Conservation (phyloP, 2,113 vertebrate species). For the Mesoclemmys tuberculata region DNA sequence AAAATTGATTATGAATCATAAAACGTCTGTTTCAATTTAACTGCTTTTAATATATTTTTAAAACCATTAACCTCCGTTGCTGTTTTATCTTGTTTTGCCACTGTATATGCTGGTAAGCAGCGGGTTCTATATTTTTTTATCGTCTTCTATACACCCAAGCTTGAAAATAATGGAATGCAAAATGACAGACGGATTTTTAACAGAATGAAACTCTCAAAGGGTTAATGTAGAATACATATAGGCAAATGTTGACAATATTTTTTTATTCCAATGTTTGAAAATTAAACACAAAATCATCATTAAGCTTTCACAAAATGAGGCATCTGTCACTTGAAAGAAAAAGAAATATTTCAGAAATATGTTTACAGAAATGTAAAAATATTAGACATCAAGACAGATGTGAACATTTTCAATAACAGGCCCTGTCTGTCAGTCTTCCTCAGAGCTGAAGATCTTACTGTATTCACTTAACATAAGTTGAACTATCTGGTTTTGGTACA, state of each 20-base stretch:
- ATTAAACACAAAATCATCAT: conserved; percentile 82
- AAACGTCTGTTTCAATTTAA: conserved; percentile 33
- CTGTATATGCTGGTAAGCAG: conserved; percentile 53
- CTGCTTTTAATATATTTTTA: conserved; percentile 31
- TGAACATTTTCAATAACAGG: conserved; percentile 78
- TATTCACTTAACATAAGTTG: conserved; percentile 91
- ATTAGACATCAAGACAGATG: conserved; percentile 86
- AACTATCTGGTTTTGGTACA: conserved; percentile 96
- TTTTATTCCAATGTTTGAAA: conserved; percentile 86
- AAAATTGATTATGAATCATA: conserved; percentile 7
- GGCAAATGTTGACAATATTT: conserved; percentile 85
- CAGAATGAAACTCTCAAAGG: conserved; percentile 67
- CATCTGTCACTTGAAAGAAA: conserved; percentile 85
- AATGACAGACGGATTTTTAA: conserved; percentile 47
- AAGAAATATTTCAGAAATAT: conserved; percentile 87
- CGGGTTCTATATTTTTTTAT: conserved; percentile 5
- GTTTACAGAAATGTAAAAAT: conserved; percentile 89
- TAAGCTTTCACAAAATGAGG: conserved; percentile 85
- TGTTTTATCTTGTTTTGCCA: conserved; percentile 60
- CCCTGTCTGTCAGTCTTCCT: conserved; percentile 83
- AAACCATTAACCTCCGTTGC: conserved; percentile 42
- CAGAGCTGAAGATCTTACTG: conserved; percentile 85
- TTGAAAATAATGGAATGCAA: conserved; percentile 9
- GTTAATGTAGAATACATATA: conserved; percentile 83
- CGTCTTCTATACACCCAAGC: conserved; percentile 40